Conservation (phyloP, 1,140 invertebrate genomes). For the Penaeus indicus region DNA sequence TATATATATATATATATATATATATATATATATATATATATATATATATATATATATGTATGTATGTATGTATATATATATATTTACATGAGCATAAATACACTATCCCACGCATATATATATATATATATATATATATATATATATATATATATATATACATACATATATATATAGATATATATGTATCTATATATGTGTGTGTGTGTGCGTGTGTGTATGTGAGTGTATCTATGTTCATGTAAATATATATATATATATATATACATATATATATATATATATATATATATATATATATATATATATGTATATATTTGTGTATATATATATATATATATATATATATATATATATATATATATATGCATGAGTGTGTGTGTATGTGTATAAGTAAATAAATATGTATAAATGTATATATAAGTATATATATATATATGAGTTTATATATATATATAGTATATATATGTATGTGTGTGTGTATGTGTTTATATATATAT, state of each 20-base stretch:
- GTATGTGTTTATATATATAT: constrained; percentile 20
- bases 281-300: constrained; percentile 4
- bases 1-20: neutral
- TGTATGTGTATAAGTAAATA: no score
- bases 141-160: neutral
- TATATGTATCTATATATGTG: constrained; percentile 30
- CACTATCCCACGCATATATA: neutral
- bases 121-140: constrained; percentile 27
- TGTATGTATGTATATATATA: constrained; percentile 9
- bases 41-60: constrained; percentile 22
- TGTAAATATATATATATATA: constrained; percentile 29
- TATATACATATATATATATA: constrained; percentile 20
- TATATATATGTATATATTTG: constrained; percentile 19
- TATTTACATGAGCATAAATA: neutral
- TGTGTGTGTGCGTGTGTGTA: neutral
- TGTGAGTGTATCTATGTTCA: no score
- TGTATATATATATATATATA: neutral
- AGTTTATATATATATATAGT: no score
- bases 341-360: constrained; percentile 10
- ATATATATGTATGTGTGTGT: constrained; percentile 14
- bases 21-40: constrained; percentile 29
- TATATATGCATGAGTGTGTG: neutral
- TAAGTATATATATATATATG: no score
- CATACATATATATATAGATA: constrained; percentile 43
- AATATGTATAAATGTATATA: no score